phyloP scores from a whole-genome alignment of 2,113 vertebrate species.

The Charina bottae region DNA sequence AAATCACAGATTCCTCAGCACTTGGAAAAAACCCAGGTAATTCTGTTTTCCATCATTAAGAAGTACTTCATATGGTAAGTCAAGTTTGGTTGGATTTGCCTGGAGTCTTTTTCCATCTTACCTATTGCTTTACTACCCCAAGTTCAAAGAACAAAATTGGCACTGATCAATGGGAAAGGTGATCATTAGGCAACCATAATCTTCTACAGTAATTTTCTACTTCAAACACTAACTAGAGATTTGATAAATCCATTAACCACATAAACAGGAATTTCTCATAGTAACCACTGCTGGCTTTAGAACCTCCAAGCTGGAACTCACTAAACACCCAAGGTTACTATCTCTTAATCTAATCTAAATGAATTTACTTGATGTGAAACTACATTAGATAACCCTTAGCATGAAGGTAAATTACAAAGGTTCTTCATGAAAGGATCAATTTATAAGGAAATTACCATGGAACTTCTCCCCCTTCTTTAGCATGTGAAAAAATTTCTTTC shows the following conservation, averaged over 20 bases:
- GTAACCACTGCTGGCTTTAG: not conserved
- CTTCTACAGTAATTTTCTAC: not conserved
- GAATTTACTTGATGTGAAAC: not conserved
- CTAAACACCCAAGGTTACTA: not conserved
- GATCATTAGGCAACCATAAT: not conserved
- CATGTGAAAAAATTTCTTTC: not conserved
- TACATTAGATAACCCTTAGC: not conserved
- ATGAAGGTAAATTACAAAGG: not conserved
- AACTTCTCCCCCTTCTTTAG: not conserved
- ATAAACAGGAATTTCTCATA: not conserved
- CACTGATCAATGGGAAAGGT: not conserved
- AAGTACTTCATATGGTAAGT: not conserved
- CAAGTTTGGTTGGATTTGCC: not conserved
- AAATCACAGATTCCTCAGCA: not conserved
- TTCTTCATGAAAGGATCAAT: not conserved
- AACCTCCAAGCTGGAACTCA: not conserved
- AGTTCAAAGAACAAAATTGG: not conserved
- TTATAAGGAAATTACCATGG: not conserved
- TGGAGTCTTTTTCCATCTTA: not conserved
- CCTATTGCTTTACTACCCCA: not conserved
- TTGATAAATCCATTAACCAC: not conserved
- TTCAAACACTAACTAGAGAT: not conserved
- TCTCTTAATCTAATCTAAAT: not conserved
- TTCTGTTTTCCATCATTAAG: not conserved
- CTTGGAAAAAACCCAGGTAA: not conserved